Conservation (phyloP, 2,113 vertebrate species). For the Vireo altiloquus region DNA sequence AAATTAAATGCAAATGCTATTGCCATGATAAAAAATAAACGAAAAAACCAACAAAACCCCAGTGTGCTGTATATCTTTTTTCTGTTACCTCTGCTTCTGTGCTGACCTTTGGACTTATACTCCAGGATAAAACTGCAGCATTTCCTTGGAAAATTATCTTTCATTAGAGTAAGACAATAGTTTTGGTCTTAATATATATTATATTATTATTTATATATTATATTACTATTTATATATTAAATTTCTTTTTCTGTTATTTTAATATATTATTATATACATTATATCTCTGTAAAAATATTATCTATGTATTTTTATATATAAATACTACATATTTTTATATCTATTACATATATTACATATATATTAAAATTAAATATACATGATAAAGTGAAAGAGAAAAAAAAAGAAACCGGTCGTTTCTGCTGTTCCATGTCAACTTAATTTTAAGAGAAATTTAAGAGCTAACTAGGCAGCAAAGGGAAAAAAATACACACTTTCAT, state of each 20-base stretch:
- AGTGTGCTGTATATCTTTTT: background rate
- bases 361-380: background rate
- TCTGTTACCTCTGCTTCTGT: background rate
- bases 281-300: background rate
- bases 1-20: background rate
- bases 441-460: background rate
- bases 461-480: background rate
- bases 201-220: background rate
- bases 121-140: background rate
- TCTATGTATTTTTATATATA: background rate
- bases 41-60: background rate
- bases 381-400: background rate
- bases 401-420: accelerated
- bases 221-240: background rate
- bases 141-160: background rate
- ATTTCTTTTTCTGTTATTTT: too few relatives aligned
- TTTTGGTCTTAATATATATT: background rate
- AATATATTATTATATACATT: background rate
- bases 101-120: background rate
- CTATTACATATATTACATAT: background rate
- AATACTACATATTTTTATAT: background rate
- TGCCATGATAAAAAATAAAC: background rate
- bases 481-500: background rate
- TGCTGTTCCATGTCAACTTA: background rate
- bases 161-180: too few relatives aligned